Base-by-base conservation (phyloP, 1,140 invertebrate species). In the Augochlora pura region DNA sequence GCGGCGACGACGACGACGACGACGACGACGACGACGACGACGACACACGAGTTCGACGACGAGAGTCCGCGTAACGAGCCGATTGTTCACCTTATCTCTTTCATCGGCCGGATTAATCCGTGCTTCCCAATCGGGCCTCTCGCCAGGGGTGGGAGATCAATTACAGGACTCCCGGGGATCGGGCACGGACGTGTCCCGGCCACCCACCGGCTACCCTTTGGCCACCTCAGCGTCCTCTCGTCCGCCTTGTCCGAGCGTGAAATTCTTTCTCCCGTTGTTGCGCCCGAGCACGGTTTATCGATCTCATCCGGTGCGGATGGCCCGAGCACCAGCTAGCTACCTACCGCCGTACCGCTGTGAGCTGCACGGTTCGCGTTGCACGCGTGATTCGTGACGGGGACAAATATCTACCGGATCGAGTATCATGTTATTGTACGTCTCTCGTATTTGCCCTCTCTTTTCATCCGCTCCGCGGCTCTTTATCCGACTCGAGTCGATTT, bases 21-120 rank as follows among this genome's bases (percentile, higher is more conserved):
- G 18, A n/a, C 32, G 32, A 12, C 59, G 67, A 64, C 18, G 38
- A 76, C 25, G 18, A 32, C 32, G 32, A 71, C 18, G 38, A 76
- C 25, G 18, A n/a, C n/a, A n/a, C n/a, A n/a, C 38, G 62, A 70
- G 74, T 68, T 70, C 38, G 65, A 1, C 16, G 18, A 77, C 59
- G 27, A 52, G 49, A 21, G 14, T 32, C 49, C 73, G 64, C 60
- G 63, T 84, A 84, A 87, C 80, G 74, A 86, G 84, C 82, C 84
- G 77, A 86, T 87, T 87, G 82, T 87, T 73, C 82, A 70, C 64
- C 84, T 84, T 83, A 82, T 80, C 83, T 79, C 66, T 72, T 84
- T 80, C 77, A 80, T 82, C 62, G 52, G 23, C 46, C 63, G 69
- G 82, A 86, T 84, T 87, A 87, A 87, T 87, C 66, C 73, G 72